Evolutionary conservation across 2,797 vertebrate genomes (phyloP).

Genomic region (Sternotherus odoratus): DNA sequence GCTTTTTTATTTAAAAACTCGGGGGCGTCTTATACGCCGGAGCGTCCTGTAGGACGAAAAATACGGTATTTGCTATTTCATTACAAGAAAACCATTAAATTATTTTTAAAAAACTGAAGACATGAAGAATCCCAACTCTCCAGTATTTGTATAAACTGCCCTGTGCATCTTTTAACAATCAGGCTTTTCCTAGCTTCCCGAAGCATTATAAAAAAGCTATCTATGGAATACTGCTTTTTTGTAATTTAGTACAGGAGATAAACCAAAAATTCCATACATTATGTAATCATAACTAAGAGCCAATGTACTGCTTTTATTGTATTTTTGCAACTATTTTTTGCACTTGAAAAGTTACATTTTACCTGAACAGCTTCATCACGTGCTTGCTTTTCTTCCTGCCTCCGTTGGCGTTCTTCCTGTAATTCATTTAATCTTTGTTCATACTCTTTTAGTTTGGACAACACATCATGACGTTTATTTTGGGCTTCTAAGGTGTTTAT

Average conservation of each 20-base stretch:
- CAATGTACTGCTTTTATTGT: rapidly evolving
- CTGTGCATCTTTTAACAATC: not conserved
- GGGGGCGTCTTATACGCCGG: no score
- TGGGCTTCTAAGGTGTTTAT: slow-evolving; percentile 99
- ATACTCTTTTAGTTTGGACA: slow-evolving; percentile 97
- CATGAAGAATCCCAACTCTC: not conserved
- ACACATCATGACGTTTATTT: slow-evolving; percentile 96
- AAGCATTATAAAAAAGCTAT: not conserved
- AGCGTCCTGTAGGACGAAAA: no score
- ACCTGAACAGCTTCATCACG: slow-evolving; percentile 99
- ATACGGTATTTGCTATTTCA: not conserved
- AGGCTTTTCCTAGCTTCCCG: not conserved
- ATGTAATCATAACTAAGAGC: not conserved
- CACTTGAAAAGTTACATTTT: not conserved
- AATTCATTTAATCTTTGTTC: slow-evolving; percentile 96
- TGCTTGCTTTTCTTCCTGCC: slow-evolving; percentile 98
- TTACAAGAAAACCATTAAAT: not conserved
- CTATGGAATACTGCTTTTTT: not conserved
- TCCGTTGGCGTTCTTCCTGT: slow-evolving; percentile 93
- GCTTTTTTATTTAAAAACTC: no score
- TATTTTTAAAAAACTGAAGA: not conserved
- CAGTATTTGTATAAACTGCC: not conserved
- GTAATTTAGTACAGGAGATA: not conserved
- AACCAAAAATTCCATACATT: not conserved
- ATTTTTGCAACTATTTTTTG: not conserved